A percentile compares a stretch with the other conserved stretches of the same genome.
Evolutionary conservation across 1,140 invertebrate species (phyloP).

Genomic region (Drosophila gunungcola): DNA sequence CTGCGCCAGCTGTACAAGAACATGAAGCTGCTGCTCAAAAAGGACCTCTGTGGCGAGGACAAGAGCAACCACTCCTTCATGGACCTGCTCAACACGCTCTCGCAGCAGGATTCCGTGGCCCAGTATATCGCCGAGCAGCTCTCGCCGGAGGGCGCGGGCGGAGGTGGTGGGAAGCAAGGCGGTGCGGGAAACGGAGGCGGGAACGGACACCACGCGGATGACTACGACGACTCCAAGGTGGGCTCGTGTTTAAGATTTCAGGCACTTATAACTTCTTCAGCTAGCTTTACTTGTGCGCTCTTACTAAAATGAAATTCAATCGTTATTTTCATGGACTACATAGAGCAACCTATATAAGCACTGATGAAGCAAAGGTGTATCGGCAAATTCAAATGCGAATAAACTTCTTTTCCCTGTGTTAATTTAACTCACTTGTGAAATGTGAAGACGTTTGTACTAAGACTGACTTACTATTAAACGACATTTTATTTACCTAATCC

Average conservation of each 20-base stretch:
- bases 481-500: too few species aligned
- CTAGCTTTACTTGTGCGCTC: too few species aligned
- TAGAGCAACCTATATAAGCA: too few species aligned
- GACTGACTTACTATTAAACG: too few species aligned
- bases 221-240: slow-evolving; percentile 81
- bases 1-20: slow-evolving; percentile 82
- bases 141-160: slow-evolving; percentile 69
- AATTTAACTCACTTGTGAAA: too few species aligned
- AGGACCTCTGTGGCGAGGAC: slow-evolving; percentile 80
- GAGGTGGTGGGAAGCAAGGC: slow-evolving; percentile 27
- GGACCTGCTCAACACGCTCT: slow-evolving; percentile 78
- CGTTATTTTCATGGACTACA: too few species aligned
- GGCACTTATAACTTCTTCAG: too few species aligned
- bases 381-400: too few species aligned
- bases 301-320: too few species aligned
- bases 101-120: slow-evolving; percentile 74
- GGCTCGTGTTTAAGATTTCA: background rate
- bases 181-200: slow-evolving; percentile 14
- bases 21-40: slow-evolving; percentile 82
- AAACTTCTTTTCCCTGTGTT: background rate
- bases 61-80: slow-evolving; percentile 76
- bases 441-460: too few species aligned
- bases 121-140: slow-evolving; percentile 79
- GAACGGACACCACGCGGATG: slow-evolving; percentile 60
- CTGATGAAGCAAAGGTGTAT: too few species aligned